A percentile compares a stretch with the other conserved stretches of the same genome.
phyloP scores from a whole-genome alignment of 2,113 vertebrate genomes.

The Dolichotis patagonum region DNA sequence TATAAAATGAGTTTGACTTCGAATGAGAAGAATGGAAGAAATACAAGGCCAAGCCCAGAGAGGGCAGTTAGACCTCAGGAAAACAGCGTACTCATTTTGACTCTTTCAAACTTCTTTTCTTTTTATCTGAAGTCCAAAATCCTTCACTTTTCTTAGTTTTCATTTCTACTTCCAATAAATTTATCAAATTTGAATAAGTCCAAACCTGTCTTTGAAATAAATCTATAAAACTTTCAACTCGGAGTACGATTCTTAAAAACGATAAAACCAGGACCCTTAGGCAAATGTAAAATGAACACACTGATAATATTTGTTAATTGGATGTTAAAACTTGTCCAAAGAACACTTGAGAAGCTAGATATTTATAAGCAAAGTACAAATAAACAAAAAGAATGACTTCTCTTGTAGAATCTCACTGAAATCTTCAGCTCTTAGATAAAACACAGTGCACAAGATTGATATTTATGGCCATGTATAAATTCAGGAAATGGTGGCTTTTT shows the following conservation, averaged over 20 bases:
- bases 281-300: constrained; percentile 20
- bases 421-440: not conserved
- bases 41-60: not conserved
- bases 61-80: not conserved
- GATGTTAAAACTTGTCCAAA: not conserved
- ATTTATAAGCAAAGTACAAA: not conserved
- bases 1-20: not conserved
- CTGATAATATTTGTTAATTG: not conserved
- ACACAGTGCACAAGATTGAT: not conserved
- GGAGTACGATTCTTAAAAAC: constrained; percentile 24
- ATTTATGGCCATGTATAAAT: constrained; percentile 24
- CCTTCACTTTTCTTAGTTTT: not conserved
- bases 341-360: not conserved
- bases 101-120: constrained; percentile 9
- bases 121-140: not conserved
- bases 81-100: not conserved
- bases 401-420: not conserved
- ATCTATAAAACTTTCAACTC: not conserved
- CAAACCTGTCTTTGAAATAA: not conserved
- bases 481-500: not conserved
- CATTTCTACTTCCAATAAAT: not conserved
- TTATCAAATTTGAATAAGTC: constrained; percentile 1
- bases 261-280: not conserved
- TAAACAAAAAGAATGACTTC: not conserved
- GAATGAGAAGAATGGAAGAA: not conserved